These are phyloP conservation scores for Campoplex nolae DNA, from an alignment of 2,888 invertebrate species.

Conservation along the genomic window DNA sequence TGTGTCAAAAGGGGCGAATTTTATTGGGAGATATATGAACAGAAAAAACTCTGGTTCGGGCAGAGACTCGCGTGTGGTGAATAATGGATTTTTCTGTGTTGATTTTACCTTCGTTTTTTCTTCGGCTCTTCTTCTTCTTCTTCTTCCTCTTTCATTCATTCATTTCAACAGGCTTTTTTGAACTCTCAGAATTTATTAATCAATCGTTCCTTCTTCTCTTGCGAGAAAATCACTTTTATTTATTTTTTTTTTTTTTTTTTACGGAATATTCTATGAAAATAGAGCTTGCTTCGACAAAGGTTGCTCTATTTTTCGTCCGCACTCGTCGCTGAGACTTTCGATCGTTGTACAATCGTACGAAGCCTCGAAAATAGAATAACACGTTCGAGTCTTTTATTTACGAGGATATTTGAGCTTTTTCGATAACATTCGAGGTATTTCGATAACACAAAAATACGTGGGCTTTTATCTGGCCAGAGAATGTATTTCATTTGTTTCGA, in stretches of 20 bases:
- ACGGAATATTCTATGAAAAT: background rate
- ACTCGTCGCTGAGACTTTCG: background rate
- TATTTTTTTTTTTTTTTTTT: background rate
- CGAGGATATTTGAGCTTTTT: background rate
- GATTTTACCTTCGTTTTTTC: background rate
- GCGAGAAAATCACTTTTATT: background rate
- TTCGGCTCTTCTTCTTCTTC: background rate
- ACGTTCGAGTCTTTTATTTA: background rate
- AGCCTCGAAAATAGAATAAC: background rate
- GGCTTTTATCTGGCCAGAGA: background rate
- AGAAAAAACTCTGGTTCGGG: background rate
- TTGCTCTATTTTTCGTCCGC: background rate
- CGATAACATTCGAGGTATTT: background rate
- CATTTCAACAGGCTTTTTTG: background rate
- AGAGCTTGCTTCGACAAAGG: background rate
- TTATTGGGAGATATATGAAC: background rate
- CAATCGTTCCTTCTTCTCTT: background rate
- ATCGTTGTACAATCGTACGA: background rate
- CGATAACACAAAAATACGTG: background rate
- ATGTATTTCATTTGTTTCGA: background rate
- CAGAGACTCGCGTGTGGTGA: background rate
- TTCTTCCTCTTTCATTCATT: background rate
- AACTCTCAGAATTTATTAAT: background rate
- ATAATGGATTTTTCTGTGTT: constrained; percentile 13
- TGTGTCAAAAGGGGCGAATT: background rate